Percentiles rank a stretch among this genome's conserved stretches.
Conservation (phyloP, 2,888 invertebrate genomes). For the Cataglyphis albicans region DNA sequence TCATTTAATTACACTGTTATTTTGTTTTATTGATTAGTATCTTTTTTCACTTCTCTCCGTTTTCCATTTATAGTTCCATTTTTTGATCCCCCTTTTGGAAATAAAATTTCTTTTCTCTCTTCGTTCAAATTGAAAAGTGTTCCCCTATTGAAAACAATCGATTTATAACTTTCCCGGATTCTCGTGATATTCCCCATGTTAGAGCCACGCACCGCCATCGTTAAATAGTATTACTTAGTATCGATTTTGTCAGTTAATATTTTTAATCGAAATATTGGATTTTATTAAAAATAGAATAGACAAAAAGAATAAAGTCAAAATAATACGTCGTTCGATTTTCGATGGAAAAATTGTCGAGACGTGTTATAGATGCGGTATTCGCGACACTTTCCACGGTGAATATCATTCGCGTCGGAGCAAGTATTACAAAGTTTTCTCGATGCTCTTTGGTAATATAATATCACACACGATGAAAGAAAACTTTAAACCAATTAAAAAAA, state of each 20-base stretch:
- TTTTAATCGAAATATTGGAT: not conserved
- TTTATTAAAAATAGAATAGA: slow-evolving; percentile 1
- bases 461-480: slow-evolving; percentile 85
- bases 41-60: slow-evolving; percentile 63
- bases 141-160: slow-evolving; percentile 71
- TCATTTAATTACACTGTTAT: slow-evolving; percentile 78
- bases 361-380: slow-evolving; percentile 19
- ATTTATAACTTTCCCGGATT: slow-evolving; percentile 75
- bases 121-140: slow-evolving; percentile 73
- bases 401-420: slow-evolving; percentile 72
- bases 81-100: slow-evolving; percentile 71
- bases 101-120: slow-evolving; percentile 65
- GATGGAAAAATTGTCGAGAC: not conserved
- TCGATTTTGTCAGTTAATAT: slow-evolving; percentile 4
- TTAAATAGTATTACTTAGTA: not conserved
- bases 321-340: slow-evolving; percentile 12
- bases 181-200: slow-evolving; percentile 49
- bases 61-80: slow-evolving; percentile 68
- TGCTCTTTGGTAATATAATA: slow-evolving; percentile 86
- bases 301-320: not conserved
- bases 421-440: slow-evolving; percentile 81
- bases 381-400: slow-evolving; percentile 43
- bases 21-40: slow-evolving; percentile 68
- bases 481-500: slow-evolving; percentile 82
- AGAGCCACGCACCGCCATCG: slow-evolving; percentile 26